Conservation (phyloP, 2,888 invertebrate genomes). For the Chouioia cunea region DNA sequence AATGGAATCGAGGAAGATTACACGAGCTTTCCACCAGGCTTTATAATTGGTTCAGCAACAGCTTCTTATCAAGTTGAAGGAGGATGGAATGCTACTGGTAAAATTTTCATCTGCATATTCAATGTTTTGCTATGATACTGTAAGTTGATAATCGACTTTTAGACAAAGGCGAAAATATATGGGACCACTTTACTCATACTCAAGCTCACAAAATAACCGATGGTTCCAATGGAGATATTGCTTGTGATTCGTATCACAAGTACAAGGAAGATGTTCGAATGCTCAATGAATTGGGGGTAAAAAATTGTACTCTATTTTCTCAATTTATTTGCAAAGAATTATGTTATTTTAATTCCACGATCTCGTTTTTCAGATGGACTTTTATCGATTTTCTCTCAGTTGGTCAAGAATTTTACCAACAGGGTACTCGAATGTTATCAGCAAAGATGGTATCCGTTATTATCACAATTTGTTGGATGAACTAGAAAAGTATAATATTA, state of each 20-base stretch:
- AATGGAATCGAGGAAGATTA: too few relatives aligned
- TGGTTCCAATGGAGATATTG: constrained; percentile 75
- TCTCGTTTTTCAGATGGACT: constrained; percentile 62
- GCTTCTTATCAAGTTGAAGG: constrained; percentile 76
- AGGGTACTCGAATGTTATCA: constrained; percentile 62
- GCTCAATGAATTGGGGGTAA: too few relatives aligned
- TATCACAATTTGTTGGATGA: constrained; percentile 69
- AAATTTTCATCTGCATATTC: neutral
- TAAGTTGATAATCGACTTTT: constrained; percentile 27
- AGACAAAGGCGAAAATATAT: constrained; percentile 77
- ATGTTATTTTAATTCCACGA: too few relatives aligned
- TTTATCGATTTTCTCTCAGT: constrained; percentile 63
- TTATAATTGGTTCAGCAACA: constrained; percentile 74
- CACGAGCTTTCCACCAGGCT: constrained; percentile 67
- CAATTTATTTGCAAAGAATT: too few relatives aligned
- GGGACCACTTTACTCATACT: constrained; percentile 72
- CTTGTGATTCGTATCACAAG: constrained; percentile 78
- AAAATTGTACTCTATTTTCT: too few relatives aligned
- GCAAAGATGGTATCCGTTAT: constrained; percentile 68
- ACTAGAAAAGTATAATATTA: constrained; percentile 72
- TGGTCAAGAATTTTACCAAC: constrained; percentile 71
- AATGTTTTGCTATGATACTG: too few relatives aligned
- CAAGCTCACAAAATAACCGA: constrained; percentile 72
- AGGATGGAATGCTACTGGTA: constrained; percentile 62
- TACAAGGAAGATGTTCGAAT: constrained; percentile 70